Conservation (phyloP, 92 coral and sea anemone species). For the Umimayanthus chanpuru region DNA sequence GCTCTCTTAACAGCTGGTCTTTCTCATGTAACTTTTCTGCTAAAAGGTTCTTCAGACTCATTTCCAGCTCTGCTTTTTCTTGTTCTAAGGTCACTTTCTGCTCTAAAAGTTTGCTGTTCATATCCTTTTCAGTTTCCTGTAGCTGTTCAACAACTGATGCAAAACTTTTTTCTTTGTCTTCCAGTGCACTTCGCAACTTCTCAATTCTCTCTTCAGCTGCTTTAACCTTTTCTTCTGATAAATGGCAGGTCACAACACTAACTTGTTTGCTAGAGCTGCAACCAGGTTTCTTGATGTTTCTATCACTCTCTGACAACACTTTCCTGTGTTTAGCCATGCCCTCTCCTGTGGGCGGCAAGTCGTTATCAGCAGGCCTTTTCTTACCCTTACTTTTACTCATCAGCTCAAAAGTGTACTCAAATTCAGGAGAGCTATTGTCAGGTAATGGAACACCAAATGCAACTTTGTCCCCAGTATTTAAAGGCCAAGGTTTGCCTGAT, state of each 20-base stretch:
- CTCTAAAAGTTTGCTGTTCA: slow-evolving; percentile 70
- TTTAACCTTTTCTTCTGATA: slow-evolving; percentile 61
- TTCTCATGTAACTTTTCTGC: slow-evolving; percentile 74
- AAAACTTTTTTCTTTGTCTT: slow-evolving; percentile 81
- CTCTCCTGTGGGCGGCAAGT: slow-evolving; percentile 53
- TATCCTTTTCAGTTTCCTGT: slow-evolving; percentile 72
- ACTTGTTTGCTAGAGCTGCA: slow-evolving; percentile 55
- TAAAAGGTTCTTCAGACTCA: slow-evolving; percentile 66
- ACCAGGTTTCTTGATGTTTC: slow-evolving; percentile 44
- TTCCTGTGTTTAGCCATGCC: slow-evolving; percentile 70
- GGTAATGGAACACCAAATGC: slow-evolving; percentile 91
- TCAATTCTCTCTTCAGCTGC: slow-evolving; percentile 84
- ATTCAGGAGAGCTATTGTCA: slow-evolving; percentile 84
- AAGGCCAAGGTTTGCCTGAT: slow-evolving; percentile 52
- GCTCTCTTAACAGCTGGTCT: slow-evolving; percentile 74
- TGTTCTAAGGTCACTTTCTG: slow-evolving; percentile 82
- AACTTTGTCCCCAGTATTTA: slow-evolving; percentile 83
- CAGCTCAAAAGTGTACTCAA: slow-evolving; percentile 89
- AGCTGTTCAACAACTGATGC: slow-evolving; percentile 67
- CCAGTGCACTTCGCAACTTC: slow-evolving; percentile 65
- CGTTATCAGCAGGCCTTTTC: slow-evolving; percentile 72
- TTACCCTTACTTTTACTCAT: slow-evolving; percentile 60
- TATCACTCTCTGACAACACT: slow-evolving; percentile 73
- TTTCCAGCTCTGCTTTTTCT: slow-evolving; percentile 82
- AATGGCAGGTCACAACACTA: slow-evolving; percentile 39